A percentile compares a stretch with the other conserved stretches of the same genome.
These are phyloP conservation scores for Tokudaia muenninki DNA, from an alignment of 2,797 vertebrate species.

Conservation along the genomic window DNA sequence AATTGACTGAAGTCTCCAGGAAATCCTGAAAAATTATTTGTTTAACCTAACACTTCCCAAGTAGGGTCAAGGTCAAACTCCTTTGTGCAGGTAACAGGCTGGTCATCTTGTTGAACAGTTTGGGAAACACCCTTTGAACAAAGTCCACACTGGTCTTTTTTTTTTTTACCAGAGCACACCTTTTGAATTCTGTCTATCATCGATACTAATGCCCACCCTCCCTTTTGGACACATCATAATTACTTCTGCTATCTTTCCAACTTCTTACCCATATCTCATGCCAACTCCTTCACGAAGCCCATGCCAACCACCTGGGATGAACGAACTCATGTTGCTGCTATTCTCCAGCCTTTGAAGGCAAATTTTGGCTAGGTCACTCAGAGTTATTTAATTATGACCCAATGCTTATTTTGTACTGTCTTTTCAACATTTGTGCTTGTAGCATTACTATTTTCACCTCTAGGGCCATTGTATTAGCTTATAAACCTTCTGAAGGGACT, in stretches of 20 bases:
- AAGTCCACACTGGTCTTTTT: background rate
- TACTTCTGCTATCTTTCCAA: background rate
- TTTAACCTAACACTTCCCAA: background rate
- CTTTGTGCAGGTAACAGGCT: background rate
- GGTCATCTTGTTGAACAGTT: background rate
- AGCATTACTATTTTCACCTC: background rate
- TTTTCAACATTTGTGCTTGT: background rate
- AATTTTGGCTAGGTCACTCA: background rate
- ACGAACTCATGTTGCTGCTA: background rate
- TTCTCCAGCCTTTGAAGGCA: background rate
- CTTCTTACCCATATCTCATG: background rate
- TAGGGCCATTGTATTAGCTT: background rate
- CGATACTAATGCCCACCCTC: background rate
- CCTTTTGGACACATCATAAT: background rate
- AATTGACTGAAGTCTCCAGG: background rate
- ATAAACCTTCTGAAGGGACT: background rate
- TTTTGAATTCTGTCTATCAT: background rate
- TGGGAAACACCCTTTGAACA: background rate
- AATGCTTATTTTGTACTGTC: background rate
- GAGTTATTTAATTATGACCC: background rate
- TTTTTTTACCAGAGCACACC: background rate
- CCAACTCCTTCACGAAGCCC: background rate
- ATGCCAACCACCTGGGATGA: background rate
- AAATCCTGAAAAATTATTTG: background rate
- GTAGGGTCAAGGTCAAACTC: background rate